Evolutionary conservation across 2,888 invertebrate genomes (phyloP).

Genomic region (Prenolepis imparis): DNA sequence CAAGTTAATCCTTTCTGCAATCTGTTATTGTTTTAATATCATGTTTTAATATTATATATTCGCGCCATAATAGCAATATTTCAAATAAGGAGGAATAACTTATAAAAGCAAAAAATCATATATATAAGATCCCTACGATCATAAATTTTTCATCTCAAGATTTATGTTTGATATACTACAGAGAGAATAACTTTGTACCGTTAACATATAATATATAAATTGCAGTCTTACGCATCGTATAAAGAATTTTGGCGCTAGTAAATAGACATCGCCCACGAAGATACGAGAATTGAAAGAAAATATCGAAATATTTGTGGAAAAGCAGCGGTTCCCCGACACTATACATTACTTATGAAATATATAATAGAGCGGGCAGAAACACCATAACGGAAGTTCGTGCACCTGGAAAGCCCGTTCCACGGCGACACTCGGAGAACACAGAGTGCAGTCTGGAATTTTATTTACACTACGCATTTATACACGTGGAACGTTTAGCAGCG

Average conservation of each 20-base stretch:
- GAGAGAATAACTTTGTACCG: not conserved
- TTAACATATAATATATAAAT: not conserved
- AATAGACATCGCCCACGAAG: not conserved
- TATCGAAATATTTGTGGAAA: conserved; percentile 32
- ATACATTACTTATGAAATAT: conserved; percentile 29
- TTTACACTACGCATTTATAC: conserved; percentile 71
- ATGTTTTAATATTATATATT: not conserved
- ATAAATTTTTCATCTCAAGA: not conserved
- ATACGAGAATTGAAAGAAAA: conserved; percentile 8
- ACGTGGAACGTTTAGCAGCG: conserved; percentile 61
- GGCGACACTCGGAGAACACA: conserved; percentile 65
- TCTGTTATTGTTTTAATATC: too few species aligned
- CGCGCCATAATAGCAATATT: not conserved
- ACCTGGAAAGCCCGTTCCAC: conserved; percentile 44
- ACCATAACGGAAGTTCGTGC: conserved; percentile 42
- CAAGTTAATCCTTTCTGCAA: too few species aligned
- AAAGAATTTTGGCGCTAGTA: not conserved
- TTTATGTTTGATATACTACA: not conserved
- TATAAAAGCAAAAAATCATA: not conserved
- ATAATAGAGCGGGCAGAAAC: conserved; percentile 25
- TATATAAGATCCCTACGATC: not conserved
- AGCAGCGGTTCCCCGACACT: not conserved
- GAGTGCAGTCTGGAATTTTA: conserved; percentile 72
- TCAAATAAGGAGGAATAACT: not conserved
- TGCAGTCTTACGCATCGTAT: not conserved